Conservation (phyloP, 2,113 vertebrate species). For the Pardalotus punctatus region DNA sequence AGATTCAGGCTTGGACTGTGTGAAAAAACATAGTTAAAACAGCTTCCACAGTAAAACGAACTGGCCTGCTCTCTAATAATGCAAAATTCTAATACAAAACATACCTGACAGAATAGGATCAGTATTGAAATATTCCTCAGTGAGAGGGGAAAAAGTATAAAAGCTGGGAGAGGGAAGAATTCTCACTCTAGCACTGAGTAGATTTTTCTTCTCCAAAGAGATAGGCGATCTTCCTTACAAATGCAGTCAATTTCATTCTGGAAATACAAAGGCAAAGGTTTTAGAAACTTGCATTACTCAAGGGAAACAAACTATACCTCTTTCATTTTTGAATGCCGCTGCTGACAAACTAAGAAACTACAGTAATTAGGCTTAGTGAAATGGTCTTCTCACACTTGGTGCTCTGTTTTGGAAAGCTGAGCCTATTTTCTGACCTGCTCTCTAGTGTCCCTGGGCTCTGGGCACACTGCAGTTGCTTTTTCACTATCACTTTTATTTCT, state of each 20-base stretch:
- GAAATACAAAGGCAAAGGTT: neutral
- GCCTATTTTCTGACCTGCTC: neutral
- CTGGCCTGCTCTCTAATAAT: neutral
- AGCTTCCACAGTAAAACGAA: neutral
- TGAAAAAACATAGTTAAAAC: neutral
- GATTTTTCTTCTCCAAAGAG: neutral
- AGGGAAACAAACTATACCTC: neutral
- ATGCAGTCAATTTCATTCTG: neutral
- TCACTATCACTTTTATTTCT: neutral
- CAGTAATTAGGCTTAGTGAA: neutral
- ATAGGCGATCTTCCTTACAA: neutral
- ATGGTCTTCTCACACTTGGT: neutral
- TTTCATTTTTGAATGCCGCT: neutral
- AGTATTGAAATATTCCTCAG: neutral
- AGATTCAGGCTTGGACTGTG: neutral
- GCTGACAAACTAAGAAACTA: neutral
- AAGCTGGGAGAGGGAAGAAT: neutral
- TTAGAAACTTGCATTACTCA: neutral
- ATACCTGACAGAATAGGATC: neutral
- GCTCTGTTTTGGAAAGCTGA: neutral
- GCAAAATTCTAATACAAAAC: neutral
- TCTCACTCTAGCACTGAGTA: neutral
- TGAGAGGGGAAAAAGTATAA: neutral
- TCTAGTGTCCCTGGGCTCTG: neutral
- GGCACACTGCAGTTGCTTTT: neutral